Percentiles rank a stretch among this genome's conserved stretches.
These are phyloP conservation scores for Bombycilla garrulus DNA, from an alignment of 2,113 vertebrate genomes.

Conservation along the genomic window DNA sequence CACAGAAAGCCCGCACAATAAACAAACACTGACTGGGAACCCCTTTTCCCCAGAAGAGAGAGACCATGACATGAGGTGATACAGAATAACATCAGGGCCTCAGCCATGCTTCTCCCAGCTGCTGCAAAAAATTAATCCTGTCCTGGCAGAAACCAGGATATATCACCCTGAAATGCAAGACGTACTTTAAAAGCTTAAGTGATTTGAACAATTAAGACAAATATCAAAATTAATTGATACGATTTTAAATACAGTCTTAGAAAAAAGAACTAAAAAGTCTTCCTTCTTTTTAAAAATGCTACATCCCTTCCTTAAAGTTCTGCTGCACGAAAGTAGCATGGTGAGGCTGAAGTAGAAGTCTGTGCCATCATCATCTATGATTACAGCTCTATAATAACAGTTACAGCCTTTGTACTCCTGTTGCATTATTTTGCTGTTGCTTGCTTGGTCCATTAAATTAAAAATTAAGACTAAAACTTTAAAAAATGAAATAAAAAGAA, in stretches of 20 bases:
- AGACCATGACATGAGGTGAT: neutral
- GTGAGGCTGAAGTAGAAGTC: neutral
- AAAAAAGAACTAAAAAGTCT: neutral
- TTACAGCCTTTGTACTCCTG: neutral
- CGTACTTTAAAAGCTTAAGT: neutral
- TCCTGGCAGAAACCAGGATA: neutral
- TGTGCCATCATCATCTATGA: neutral
- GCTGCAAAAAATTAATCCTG: neutral
- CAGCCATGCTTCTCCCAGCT: neutral
- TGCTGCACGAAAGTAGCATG: neutral
- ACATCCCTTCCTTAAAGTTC: neutral
- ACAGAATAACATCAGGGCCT: neutral
- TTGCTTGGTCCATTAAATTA: neutral
- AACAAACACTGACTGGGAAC: rapidly evolving
- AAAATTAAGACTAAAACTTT: neutral
- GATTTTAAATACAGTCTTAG: neutral
- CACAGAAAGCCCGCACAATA: neutral
- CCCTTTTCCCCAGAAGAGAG: neutral
- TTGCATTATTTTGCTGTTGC: neutral
- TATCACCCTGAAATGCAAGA: neutral
- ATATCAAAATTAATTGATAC: neutral
- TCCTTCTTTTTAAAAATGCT: neutral
- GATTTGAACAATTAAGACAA: neutral
- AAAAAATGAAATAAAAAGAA: neutral
- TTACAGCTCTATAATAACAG: neutral